Base-by-base conservation (phyloP, 2,797 vertebrate species). In the Hafferia zeledoni region DNA sequence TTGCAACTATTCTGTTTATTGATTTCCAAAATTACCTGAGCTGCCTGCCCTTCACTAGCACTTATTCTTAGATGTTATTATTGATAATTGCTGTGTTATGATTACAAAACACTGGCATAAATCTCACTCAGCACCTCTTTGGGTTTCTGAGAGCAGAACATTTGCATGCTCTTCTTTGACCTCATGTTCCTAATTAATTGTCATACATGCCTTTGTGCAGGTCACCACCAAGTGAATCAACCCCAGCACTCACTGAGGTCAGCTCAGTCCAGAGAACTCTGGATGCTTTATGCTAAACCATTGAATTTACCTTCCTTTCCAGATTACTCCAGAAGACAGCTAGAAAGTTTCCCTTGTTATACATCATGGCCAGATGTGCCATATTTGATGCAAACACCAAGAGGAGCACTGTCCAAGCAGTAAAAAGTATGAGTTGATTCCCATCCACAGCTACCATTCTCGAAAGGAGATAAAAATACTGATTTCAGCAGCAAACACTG, bases 21-120 rank as follows among this genome's bases (percentile, higher is more conserved):
- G 41, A 85, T n/a, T 87, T 93, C 52, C 60, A 87, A 86, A 90
- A 92, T 63, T 68, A 89, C 90, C 86, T 72, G 93, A 43, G 86
- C 37, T 85, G 82, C 43, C 37, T 90, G 68, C 27, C 7, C 3
- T 82, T 84, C 60, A 71, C 39, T 15, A 43, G 69, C 53, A 53
- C 30, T 90, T 94, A 93, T 49, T 88, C 81, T 84, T 67, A 89
- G 67, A 79, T 60, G 33, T 61, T 89, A 39, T 70, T 82, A 84
- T 12, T 82, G 55, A 35, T 82, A 87, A 93, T 78, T 83, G 49
- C 65, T 2, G 1, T 39, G 28, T 72, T 95, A 90, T 9, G 52
- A 87, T 60, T 93, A 84, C 67, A 92, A 84, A 89, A 74, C 70
- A 84, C 44, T 67, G 49, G 81, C 49, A 93, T 47, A 92, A 89